Base-by-base conservation (phyloP, 2,113 vertebrate genomes). In the Poeciliopsis turrubarensis region DNA sequence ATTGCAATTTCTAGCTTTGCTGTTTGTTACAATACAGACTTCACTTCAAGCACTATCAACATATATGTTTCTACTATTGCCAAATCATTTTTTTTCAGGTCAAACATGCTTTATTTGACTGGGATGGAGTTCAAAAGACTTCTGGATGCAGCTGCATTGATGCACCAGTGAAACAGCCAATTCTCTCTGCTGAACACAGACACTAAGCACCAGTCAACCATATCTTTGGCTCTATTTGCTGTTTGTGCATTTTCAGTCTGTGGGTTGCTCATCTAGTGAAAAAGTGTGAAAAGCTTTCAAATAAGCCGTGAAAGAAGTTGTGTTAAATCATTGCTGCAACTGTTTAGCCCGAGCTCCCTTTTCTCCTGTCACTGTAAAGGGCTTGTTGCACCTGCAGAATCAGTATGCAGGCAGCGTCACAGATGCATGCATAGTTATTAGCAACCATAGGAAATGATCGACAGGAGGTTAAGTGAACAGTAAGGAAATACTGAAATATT, bases 361-460 rank as follows among this genome's bases (percentile, higher is more conserved):
- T 1, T 34, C 57, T 57, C 75, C 47, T 75, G 41, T 29, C 11
- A 64, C 68, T 69, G 54, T 84, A 65, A 79, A 51, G 51, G 30
- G 64, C 27, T 72, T 62, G 47, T 47, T 75, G 87, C 91, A 91
- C 88, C 90, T 91, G 90, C 89, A 88, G 44, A 68, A 91, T 92
- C 87, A 88, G 88, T 90, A 92, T 92, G 90, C 90, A 80, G 82
- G 60, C 69, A 12, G 80, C 68, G 57, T 75, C 78, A 60, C 85
- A 76, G 62, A 75, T 81, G 66, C 78, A 86, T 73, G 81, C 81
- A 85, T 81, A 87, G 75, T 83, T 89, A 87, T 86, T 73, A 78
- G 81, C 65, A 73, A 77, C 77, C 81, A 68, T 60, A 75, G 86
- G 87, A 79, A 79, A 83, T 87, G 78, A 89, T 83, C 86, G 85